These are phyloP conservation scores for Chlorospingus flavigularis DNA, from an alignment of 2,797 vertebrate species.

Conservation along the genomic window DNA sequence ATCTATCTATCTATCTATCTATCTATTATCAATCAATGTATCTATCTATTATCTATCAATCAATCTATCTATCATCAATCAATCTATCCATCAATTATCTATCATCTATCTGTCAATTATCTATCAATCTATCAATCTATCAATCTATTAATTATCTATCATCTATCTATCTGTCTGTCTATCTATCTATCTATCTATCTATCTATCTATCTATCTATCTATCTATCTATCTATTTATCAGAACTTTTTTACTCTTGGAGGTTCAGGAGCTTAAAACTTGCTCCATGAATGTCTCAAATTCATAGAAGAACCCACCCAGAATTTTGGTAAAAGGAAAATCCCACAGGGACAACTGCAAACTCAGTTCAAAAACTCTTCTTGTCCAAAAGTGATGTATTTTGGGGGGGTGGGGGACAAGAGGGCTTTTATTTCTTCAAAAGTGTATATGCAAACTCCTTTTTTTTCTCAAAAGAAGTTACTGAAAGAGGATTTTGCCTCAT, in stretches of 20 bases:
- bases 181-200: background rate
- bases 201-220: background rate
- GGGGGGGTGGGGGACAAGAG: fast-evolving
- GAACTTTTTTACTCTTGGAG: background rate
- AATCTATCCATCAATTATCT: background rate
- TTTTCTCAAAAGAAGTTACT: background rate
- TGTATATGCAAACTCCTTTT: background rate
- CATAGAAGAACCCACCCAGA: background rate
- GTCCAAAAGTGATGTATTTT: background rate
- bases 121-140: too few relatives aligned
- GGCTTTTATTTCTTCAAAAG: background rate
- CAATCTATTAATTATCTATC: too few relatives aligned
- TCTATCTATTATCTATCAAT: background rate
- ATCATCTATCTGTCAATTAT: background rate
- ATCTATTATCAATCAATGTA: too few relatives aligned
- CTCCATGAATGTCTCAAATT: background rate
- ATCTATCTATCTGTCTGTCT: too few relatives aligned
- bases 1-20: too few relatives aligned
- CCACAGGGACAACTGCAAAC: background rate
- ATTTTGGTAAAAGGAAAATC: background rate
- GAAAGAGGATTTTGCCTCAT: background rate
- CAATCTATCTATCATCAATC: too few relatives aligned
- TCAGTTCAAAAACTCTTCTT: background rate
- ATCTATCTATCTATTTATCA: background rate
- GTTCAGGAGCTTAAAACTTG: background rate